Evolutionary conservation across 2,113 vertebrate genomes (phyloP), one percentile per base, ranked within the genome.

Genomic region (Parotia lawesii): DNA sequence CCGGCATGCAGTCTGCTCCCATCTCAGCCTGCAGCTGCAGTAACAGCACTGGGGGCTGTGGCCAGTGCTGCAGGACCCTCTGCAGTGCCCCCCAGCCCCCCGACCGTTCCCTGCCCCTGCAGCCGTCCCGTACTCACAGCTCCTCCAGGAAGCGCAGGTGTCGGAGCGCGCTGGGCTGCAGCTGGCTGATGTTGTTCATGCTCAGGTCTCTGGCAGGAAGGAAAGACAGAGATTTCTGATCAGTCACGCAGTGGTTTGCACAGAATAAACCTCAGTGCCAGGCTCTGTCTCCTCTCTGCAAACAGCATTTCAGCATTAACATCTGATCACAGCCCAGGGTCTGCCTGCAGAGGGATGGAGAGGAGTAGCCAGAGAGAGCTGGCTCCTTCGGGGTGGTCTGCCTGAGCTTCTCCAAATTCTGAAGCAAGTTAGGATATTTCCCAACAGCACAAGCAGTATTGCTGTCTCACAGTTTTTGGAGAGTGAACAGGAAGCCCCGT

Each of bases 101-200:
- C 0, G 1, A 6, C 3, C 38, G 0, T 2, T 5, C 70, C 82
- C 31, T 25, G 73, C 51, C 40, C 5, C 0, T 2, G 40, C 15
- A 6, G 40, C 54, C 3, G 14, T 12, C 6, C 38, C 12, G 3
- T 97, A 99, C 99, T 99, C 97, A 99, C 99, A 99, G 98, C 95
- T 99, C 99, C 95, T 98, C 98, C 96, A 99, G 95, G 97, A 99
- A 99, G 89, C 98, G 98, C 96, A 99, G 98, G 82, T 97, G 98
- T 12, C 45, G 97, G 96, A 99, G 99, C 18, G 96, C 79, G 25
- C 97, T 96, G 18, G 99, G 98, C 94, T 98, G 98, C 83, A 99
- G 98, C 92, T 95, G 95, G 5, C 98, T 99, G 94, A 99, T 99
- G 98, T 99, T 99, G 97, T 99, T 99, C 99, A 99, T 99, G 93